phyloP scores from a whole-genome alignment of 2,888 invertebrate species.

The Allolobophora icterica region DNA sequence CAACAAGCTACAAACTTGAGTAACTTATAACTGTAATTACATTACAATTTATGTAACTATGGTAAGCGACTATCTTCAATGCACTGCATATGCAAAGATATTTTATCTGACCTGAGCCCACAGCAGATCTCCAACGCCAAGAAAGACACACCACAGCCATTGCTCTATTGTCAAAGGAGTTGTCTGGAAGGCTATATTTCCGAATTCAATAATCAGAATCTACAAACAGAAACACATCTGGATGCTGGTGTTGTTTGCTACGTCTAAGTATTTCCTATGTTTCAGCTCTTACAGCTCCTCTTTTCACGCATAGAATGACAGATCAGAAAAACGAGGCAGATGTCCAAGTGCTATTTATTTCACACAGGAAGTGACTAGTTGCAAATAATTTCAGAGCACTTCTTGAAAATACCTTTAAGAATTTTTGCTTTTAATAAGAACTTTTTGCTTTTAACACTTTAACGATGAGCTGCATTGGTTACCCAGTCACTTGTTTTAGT shows the following conservation, averaged over 20 bases:
- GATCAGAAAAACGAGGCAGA: neutral
- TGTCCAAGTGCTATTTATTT: neutral
- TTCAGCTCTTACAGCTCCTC: neutral
- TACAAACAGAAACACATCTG: constrained; percentile 67
- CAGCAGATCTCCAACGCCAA: constrained; percentile 91
- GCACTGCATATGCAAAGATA: neutral
- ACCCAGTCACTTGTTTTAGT: no score
- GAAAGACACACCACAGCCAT: constrained; percentile 98
- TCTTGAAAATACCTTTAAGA: neutral
- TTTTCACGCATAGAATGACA: neutral
- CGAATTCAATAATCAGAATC: constrained; percentile 95
- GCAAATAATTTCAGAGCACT: neutral
- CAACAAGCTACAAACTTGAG: constrained; percentile 23
- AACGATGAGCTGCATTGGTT: no score
- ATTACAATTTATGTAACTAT: no score
- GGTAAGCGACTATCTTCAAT: neutral
- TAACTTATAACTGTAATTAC: neutral
- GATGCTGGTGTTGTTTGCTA: neutral
- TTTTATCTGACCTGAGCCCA: constrained; percentile 76
- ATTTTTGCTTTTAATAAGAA: no score
- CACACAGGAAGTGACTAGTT: neutral
- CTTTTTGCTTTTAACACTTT: no score
- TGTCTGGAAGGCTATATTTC: constrained; percentile 96
- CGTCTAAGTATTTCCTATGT: neutral
- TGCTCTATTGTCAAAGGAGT: constrained; percentile 88